phyloP scores from a whole-genome alignment of 30 jellyfish, hydroid and myxozoan species.

The Catostylus mosaicus region DNA sequence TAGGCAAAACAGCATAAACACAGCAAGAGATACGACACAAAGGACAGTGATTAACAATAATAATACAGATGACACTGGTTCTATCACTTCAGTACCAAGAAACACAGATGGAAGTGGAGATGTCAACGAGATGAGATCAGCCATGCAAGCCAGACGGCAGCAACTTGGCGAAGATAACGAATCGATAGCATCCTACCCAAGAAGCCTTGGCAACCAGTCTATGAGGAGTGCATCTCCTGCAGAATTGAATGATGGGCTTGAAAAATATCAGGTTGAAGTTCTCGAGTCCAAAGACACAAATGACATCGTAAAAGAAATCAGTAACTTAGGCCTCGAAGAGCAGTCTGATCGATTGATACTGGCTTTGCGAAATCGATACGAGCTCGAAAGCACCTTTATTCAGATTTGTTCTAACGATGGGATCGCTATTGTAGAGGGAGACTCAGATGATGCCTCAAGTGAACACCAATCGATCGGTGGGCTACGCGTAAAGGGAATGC shows the following conservation, averaged over 20 bases:
- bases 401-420: slow-evolving; percentile 63
- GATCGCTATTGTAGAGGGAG: slow-evolving; percentile 59
- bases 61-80: not conserved
- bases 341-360: slow-evolving; percentile 43
- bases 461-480: slow-evolving; percentile 80
- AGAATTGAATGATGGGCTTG: slow-evolving; percentile 9
- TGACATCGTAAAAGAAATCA: slow-evolving; percentile 61
- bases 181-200: slow-evolving; percentile 12
- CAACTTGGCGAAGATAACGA: not conserved
- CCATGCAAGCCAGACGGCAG: no score
- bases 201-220: slow-evolving; percentile 60
- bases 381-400: slow-evolving; percentile 62
- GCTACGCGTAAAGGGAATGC: slow-evolving; percentile 68
- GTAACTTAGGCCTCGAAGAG: slow-evolving; percentile 42
- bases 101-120: not conserved
- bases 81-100: not conserved
- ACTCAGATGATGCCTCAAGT: slow-evolving; percentile 12
- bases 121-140: not conserved
- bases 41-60: not conserved
- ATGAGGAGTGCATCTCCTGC: slow-evolving; percentile 15
- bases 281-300: slow-evolving; percentile 69
- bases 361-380: slow-evolving; percentile 55
- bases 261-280: slow-evolving; percentile 30
- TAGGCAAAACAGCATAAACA: slow-evolving; percentile 15
- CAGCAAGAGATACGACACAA: not conserved